These are phyloP conservation scores for Lithophane ornitopus DNA, from an alignment of 2,888 invertebrate species.

Conservation along the genomic window DNA sequence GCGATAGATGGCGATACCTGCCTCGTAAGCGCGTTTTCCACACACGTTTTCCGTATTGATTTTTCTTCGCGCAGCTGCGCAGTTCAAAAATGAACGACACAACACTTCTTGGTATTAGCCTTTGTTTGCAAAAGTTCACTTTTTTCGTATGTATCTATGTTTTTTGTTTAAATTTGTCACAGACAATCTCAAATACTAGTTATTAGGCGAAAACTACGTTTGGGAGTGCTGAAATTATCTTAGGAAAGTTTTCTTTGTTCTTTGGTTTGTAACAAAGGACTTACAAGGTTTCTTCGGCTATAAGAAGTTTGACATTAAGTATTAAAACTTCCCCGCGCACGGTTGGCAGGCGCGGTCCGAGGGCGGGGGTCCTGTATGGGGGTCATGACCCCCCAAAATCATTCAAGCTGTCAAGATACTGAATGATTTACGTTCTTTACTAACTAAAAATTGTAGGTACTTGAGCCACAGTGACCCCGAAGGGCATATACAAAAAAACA, in stretches of 20 bases:
- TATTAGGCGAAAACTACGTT: neutral
- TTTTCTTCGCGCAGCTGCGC: conserved; percentile 23
- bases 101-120: neutral
- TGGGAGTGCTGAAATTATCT: neutral
- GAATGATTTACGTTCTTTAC: too few species aligned
- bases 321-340: neutral
- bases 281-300: neutral
- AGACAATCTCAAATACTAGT: neutral
- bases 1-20: conserved; percentile 10
- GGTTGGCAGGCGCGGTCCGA: too few species aligned
- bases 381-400: too few species aligned
- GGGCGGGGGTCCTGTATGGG: too few species aligned
- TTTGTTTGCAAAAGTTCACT: neutral
- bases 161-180: neutral
- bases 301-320: neutral
- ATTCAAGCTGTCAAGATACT: too few species aligned
- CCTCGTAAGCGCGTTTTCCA: neutral
- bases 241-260: neutral
- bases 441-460: too few species aligned
- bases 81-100: neutral
- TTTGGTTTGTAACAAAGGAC: neutral
- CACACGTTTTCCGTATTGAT: conserved; percentile 19
- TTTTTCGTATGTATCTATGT: neutral
- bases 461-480: too few species aligned
- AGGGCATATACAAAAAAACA: too few species aligned